phyloP scores from a whole-genome alignment of 1,140 invertebrate genomes.

The Rhynchophorus ferrugineus region DNA sequence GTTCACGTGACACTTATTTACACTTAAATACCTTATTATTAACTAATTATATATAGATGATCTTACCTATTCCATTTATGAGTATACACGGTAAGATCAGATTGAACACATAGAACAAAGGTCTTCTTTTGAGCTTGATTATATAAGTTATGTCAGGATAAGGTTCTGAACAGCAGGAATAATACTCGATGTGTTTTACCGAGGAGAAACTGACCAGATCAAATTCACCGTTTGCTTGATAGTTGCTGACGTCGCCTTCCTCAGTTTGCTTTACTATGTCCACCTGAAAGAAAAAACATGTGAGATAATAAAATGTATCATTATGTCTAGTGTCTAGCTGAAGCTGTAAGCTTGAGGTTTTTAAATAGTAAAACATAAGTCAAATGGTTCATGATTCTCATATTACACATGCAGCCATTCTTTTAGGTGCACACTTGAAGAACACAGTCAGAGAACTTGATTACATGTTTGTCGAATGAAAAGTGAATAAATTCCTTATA shows the following conservation, averaged over 20 bases:
- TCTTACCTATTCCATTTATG: constrained; percentile 73
- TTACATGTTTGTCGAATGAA: too few relatives aligned
- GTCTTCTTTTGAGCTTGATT: constrained; percentile 65
- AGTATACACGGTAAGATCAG: constrained; percentile 83
- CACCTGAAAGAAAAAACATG: constrained; percentile 46
- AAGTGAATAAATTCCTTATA: too few relatives aligned
- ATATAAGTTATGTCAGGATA: constrained; percentile 88
- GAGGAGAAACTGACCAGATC: constrained; percentile 68
- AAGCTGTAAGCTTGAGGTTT: too few relatives aligned
- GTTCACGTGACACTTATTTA: too few relatives aligned
- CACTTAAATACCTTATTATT: too few relatives aligned
- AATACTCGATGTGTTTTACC: constrained; percentile 62
- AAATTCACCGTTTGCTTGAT: constrained; percentile 73
- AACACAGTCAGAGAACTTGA: too few relatives aligned
- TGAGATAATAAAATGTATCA: constrained; percentile 6
- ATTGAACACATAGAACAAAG: constrained; percentile 89
- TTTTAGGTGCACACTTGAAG: too few relatives aligned
- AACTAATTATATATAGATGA: too few relatives aligned
- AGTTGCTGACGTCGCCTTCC: constrained; percentile 67
- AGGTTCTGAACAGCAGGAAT: constrained; percentile 90
- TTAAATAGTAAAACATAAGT: too few relatives aligned
- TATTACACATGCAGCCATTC: too few relatives aligned
- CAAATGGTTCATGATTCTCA: too few relatives aligned
- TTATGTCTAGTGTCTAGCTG: too few relatives aligned
- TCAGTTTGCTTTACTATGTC: constrained; percentile 64